Conservation (phyloP, 2,113 vertebrate species). For the Fregetta grallaria region DNA sequence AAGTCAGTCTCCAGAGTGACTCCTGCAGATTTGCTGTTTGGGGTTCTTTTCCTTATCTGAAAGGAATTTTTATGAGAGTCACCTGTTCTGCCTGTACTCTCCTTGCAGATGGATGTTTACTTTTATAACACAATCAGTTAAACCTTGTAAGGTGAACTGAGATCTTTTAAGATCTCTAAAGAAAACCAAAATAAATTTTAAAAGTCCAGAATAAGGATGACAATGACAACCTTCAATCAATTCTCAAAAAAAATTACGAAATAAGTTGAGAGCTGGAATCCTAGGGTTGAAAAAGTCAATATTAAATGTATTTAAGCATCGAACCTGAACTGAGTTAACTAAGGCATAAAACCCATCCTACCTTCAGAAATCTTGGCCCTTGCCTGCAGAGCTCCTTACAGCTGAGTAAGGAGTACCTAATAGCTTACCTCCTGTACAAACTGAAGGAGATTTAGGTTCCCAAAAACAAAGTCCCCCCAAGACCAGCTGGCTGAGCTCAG, state of each 20-base stretch:
- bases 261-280: not conserved
- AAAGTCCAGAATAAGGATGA: not conserved
- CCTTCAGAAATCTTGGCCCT: not conserved
- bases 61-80: constrained; percentile 62
- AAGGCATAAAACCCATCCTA: not conserved
- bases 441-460: not conserved
- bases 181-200: constrained; percentile 30
- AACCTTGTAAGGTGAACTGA: constrained; percentile 36
- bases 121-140: constrained; percentile 54
- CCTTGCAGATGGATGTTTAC: constrained; percentile 51
- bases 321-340: not conserved
- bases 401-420: not conserved
- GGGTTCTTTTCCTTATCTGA: constrained; percentile 51
- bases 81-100: constrained; percentile 43
- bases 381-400: not conserved
- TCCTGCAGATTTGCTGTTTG: constrained; percentile 7
- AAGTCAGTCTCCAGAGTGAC: not conserved
- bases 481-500: not conserved
- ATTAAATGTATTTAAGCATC: not conserved
- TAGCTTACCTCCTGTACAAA: not conserved
- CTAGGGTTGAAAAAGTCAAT: not conserved
- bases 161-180: constrained; percentile 10
- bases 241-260: not conserved
- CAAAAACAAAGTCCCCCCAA: not conserved
- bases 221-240: not conserved